A percentile compares a stretch with the other conserved stretches of the same genome.
These are phyloP conservation scores for Pseudococcus viburni DNA, from an alignment of 2,888 invertebrate species.

Conservation along the genomic window DNA sequence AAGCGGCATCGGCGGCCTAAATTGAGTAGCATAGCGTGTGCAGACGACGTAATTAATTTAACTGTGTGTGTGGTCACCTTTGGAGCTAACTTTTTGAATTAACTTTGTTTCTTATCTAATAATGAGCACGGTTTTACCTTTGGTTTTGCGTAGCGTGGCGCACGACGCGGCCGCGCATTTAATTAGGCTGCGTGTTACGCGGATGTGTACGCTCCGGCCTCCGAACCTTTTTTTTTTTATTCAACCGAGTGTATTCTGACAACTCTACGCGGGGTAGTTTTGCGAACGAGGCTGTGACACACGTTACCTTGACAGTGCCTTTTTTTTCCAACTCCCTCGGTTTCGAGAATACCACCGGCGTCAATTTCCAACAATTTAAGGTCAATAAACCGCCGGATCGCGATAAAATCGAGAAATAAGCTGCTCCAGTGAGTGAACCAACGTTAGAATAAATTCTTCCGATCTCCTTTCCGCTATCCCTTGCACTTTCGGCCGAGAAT, in stretches of 20 bases:
- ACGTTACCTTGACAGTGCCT: neutral
- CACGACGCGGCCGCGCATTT: neutral
- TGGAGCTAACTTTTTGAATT: constrained; percentile 50
- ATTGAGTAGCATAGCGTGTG: constrained; percentile 43
- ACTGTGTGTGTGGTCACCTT: constrained; percentile 53
- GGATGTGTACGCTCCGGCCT: neutral
- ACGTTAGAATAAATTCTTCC: neutral
- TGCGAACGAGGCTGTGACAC: no score
- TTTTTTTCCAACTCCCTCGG: neutral
- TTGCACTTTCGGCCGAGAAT: neutral
- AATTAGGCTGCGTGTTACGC: constrained; percentile 40
- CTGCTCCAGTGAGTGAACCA: neutral
- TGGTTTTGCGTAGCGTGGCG: constrained; percentile 29
- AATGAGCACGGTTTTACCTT: constrained; percentile 49
- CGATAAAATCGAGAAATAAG: neutral
- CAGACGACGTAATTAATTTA: constrained; percentile 53
- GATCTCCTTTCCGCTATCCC: neutral
- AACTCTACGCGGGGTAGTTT: neutral
- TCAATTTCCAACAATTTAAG: neutral
- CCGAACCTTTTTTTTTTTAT: neutral
- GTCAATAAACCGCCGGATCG: neutral
- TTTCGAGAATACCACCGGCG: neutral
- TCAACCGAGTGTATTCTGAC: neutral
- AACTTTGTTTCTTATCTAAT: constrained; percentile 57
- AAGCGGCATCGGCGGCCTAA: neutral